A percentile compares a stretch with the other conserved stretches of the same genome.
phyloP scores from a whole-genome alignment of 2,113 vertebrate genomes.

The Carassius gibelio region DNA sequence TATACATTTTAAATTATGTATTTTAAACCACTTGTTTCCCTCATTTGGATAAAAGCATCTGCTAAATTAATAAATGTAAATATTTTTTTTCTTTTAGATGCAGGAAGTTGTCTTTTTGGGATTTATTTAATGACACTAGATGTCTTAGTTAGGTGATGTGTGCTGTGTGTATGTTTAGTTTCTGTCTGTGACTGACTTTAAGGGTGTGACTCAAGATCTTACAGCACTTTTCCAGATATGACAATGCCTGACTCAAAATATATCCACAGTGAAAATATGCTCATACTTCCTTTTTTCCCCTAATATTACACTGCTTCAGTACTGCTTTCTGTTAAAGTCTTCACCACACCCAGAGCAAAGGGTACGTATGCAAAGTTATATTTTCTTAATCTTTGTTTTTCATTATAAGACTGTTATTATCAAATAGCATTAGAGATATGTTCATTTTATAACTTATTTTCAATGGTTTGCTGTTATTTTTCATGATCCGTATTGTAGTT shows the following conservation, averaged over 20 bases:
- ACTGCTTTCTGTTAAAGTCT: neutral
- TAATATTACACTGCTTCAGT: neutral
- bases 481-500: neutral
- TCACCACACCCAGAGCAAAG: neutral
- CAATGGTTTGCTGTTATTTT: neutral
- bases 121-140: too few relatives aligned
- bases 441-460: neutral
- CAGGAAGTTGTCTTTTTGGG: too few relatives aligned
- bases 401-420: neutral
- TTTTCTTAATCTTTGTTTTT: neutral
- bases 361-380: neutral
- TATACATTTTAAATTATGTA: neutral
- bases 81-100: too few relatives aligned
- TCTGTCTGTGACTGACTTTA: neutral
- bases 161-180: neutral
- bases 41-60: neutral
- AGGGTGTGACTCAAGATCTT: conserved; percentile 16
- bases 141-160: too few relatives aligned
- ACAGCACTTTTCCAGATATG: neutral
- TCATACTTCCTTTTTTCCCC: conserved; percentile 33
- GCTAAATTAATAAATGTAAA: too few relatives aligned
- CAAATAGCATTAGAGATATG: neutral
- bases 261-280: neutral
- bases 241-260: conserved; percentile 3
- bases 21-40: neutral